Evolutionary conservation across 2,888 invertebrate genomes (phyloP), one percentile per base, ranked within the genome.

Genomic region (Hydropsyche betteni): DNA sequence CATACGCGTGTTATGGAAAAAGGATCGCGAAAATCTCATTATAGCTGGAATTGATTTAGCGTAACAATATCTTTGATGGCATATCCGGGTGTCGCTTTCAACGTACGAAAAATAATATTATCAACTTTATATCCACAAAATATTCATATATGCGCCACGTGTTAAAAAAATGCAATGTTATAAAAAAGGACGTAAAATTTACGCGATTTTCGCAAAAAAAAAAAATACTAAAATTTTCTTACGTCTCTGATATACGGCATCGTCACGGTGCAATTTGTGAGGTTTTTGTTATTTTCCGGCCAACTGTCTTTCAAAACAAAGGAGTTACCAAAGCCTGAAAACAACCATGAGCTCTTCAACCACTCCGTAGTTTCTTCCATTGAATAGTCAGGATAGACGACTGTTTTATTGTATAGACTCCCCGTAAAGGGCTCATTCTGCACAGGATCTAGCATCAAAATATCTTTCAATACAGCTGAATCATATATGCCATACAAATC

Each of bases 221-320:
- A n/a, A 12, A 68, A 68, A 38, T 10, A 8, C 24, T 24, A 24
- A 24, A 24, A 68, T 38, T 8, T 75, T 81, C 81, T 81, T 83
- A 90, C 90, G 84, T 88, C 79, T 80, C 84, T 87, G 74, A 87
- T 85, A 82, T 90, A 90, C 0, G 88, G 87, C 71, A 90, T 84
- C 74, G 6, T 44, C 1, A 74, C 70, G 5, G 50, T 53, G 78
- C n/a, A 80, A 78, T 36, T 82, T 77, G 1, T 84, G 83, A 72
- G 83, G 81, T 73, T 86, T 84, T 51, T 84, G 76, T 80, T 83
- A 74, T 82, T 88, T 83, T 75, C 82, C 8, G 90, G 90, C 90
- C 90, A 90, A 81, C 85, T 89, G 76, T 89, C 88, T 81, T 85
- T 86, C 69, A 90, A 82, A 33, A 89, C 78, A 53, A 88, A 81